Conservation (phyloP, 2,113 vertebrate genomes). For the Festucalex cinctus region DNA sequence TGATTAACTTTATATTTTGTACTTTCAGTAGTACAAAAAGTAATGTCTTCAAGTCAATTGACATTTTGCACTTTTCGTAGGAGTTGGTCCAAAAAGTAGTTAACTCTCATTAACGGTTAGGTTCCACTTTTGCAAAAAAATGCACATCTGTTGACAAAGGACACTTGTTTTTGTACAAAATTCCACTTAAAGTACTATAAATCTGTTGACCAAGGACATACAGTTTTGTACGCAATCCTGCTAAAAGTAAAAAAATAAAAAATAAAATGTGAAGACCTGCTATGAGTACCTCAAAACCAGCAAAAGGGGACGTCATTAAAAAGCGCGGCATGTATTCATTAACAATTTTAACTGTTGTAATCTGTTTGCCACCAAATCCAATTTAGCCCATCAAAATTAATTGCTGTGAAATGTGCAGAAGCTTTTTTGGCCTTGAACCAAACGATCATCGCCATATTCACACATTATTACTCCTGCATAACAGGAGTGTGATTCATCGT, state of each 20-base stretch:
- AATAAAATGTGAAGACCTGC: neutral
- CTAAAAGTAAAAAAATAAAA: neutral
- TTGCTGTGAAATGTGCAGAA: neutral
- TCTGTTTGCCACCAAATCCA: constrained; percentile 4
- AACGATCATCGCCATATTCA: neutral
- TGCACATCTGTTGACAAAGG: neutral
- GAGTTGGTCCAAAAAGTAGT: no score
- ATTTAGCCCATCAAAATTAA: neutral
- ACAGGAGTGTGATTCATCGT: neutral
- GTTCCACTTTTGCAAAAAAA: no score
- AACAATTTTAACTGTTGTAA: neutral
- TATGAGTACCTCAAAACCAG: neutral
- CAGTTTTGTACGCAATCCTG: neutral
- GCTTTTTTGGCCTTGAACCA: neutral
- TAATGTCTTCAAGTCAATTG: no score
- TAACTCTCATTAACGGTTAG: no score
- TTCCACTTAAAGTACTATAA: no score
- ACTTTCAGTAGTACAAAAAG: no score
- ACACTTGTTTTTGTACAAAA: neutral
- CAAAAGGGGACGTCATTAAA: neutral
- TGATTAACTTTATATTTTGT: no score
- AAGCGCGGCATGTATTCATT: neutral
- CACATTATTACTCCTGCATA: neutral
- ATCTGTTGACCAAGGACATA: no score
- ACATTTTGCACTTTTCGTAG: no score